These are phyloP conservation scores for Bubo blakistoni DNA, from an alignment of 2,113 vertebrate genomes.

Conservation along the genomic window DNA sequence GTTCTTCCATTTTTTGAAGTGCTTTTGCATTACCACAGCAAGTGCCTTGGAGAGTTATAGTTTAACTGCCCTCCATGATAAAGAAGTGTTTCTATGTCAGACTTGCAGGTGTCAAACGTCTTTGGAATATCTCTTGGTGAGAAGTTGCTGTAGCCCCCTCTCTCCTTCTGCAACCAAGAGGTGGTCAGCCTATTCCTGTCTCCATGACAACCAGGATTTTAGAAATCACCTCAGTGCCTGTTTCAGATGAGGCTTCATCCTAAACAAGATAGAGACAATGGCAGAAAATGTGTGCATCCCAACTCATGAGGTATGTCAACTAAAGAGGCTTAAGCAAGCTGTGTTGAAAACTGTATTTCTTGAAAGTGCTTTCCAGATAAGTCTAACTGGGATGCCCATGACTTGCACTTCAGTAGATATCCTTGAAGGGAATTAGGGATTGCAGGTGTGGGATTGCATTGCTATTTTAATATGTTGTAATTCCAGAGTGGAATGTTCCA, in stretches of 20 bases:
- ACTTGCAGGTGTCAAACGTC: neutral
- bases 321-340: neutral
- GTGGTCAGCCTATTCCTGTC: neutral
- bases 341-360: neutral
- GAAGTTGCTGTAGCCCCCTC: neutral
- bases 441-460: too few species aligned
- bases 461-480: rapidly evolving
- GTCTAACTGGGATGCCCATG: neutral
- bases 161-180: neutral
- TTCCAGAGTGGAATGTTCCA: neutral
- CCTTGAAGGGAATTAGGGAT: neutral
- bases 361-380: neutral
- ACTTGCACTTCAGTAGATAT: neutral
- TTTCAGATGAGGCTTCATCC: neutral
- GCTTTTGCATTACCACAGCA: neutral
- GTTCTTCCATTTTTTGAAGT: neutral
- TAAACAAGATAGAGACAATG: neutral
- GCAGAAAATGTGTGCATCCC: neutral
- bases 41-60: neutral
- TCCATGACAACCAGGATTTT: slow-evolving; percentile 1
- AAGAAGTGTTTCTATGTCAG: neutral
- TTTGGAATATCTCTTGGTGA: neutral
- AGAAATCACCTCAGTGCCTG: neutral
- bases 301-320: rapidly evolving
- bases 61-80: neutral